These are phyloP conservation scores for Maniola hyperantus DNA, from an alignment of 2,888 invertebrate species.

Conservation along the genomic window DNA sequence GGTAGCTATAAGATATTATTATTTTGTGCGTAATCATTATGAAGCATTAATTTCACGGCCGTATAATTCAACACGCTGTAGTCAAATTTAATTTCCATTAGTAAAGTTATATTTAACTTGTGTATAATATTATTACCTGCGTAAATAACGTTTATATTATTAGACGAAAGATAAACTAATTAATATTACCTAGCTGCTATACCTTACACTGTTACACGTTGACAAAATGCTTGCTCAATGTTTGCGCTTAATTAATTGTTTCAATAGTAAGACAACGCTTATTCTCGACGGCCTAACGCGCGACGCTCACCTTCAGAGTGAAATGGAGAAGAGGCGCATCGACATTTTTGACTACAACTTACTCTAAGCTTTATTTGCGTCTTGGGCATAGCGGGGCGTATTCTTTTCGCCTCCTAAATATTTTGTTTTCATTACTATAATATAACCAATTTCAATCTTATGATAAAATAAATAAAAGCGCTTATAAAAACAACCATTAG, in stretches of 20 bases:
- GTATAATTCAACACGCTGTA: background rate
- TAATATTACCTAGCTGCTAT: conserved; percentile 27
- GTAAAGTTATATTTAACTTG: conserved; percentile 12
- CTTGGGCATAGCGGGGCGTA: too few species aligned
- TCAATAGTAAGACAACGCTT: conserved; percentile 44
- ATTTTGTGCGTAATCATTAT: conserved; percentile 4
- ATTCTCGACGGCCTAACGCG: conserved; percentile 34
- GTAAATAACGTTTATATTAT: conserved; percentile 6
- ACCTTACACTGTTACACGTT: conserved; percentile 32
- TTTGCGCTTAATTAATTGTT: conserved; percentile 61
- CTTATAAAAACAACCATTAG: too few species aligned
- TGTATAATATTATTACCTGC: conserved; percentile 9
- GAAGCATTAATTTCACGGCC: conserved; percentile 1
- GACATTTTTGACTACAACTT: too few species aligned
- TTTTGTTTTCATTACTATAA: too few species aligned
- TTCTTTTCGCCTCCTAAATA: too few species aligned
- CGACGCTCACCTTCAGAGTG: background rate
- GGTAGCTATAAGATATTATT: background rate
- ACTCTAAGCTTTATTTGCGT: too few species aligned
- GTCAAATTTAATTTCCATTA: conserved; percentile 13
- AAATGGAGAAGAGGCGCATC: too few species aligned
- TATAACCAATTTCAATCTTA: too few species aligned
- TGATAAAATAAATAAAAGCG: too few species aligned
- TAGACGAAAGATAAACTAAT: conserved; percentile 23
- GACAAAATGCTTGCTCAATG: conserved; percentile 44